Evolutionary conservation across 2,113 vertebrate genomes (phyloP).

Genomic region (Recurvirostra avosetta): DNA sequence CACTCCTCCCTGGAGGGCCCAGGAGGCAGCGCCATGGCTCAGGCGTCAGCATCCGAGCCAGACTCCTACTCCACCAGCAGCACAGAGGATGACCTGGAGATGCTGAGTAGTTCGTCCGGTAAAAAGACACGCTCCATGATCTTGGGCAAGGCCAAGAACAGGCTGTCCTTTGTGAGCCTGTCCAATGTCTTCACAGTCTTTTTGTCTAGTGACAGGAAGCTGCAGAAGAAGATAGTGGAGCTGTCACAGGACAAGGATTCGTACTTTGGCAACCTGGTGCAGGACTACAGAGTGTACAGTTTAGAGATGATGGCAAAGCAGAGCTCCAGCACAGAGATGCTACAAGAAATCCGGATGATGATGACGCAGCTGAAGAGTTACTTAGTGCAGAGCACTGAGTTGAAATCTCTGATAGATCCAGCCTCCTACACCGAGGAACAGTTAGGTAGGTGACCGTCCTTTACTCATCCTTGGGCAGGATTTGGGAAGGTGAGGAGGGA

Average conservation of each 20-base stretch:
- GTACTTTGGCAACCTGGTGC: constrained; percentile 93
- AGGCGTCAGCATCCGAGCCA: constrained; percentile 61
- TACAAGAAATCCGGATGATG: constrained; percentile 97
- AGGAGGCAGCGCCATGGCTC: constrained; percentile 55
- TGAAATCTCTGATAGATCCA: constrained; percentile 83
- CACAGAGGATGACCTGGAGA: constrained; percentile 88
- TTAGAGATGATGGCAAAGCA: constrained; percentile 92
- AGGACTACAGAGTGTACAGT: constrained; percentile 89
- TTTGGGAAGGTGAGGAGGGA: background rate
- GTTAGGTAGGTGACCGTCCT: constrained; percentile 72
- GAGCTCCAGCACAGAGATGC: constrained; percentile 89
- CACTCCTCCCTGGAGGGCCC: constrained; percentile 81
- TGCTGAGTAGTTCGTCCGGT: background rate
- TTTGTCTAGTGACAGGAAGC: constrained; percentile 86
- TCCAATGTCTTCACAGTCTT: constrained; percentile 85
- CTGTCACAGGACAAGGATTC: constrained; percentile 87
- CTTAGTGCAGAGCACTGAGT: constrained; percentile 91
- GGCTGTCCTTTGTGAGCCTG: constrained; percentile 84
- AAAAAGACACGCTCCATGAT: constrained; percentile 85
- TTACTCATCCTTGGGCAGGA: background rate
- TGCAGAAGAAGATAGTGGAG: constrained; percentile 90
- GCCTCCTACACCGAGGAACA: constrained; percentile 76
- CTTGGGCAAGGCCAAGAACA: constrained; percentile 84
- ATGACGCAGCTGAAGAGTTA: constrained; percentile 98
- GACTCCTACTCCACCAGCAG: constrained; percentile 93